phyloP scores from a whole-genome alignment of 2,888 invertebrate species.

The Callyntrura guangdongensis region DNA sequence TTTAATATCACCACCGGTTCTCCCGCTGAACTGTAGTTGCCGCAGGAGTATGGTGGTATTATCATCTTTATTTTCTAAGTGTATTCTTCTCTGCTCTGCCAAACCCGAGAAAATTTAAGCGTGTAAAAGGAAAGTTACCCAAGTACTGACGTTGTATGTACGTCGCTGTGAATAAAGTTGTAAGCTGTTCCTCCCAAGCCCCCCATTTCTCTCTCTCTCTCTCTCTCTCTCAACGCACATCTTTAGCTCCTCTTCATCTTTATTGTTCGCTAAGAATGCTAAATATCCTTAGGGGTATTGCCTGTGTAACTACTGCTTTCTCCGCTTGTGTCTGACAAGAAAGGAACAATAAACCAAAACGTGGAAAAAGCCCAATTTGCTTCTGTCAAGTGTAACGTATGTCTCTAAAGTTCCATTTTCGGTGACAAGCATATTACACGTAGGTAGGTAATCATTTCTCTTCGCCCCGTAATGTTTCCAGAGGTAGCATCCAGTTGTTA shows the following conservation, averaged over 20 bases:
- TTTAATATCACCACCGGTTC: constrained; percentile 32
- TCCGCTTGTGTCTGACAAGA: not conserved
- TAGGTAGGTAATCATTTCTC: not conserved
- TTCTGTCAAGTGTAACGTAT: constrained; percentile 6
- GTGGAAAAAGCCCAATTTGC: not conserved
- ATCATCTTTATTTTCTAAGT: constrained; percentile 23
- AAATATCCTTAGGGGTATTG: constrained; percentile 47
- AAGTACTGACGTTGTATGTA: not conserved
- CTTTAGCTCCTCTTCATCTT: not conserved
- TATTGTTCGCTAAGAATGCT: constrained; percentile 29
- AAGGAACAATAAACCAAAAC: constrained; percentile 6
- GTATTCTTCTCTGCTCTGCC: constrained; percentile 13
- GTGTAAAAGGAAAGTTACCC: not conserved
- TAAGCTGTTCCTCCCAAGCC: too few relatives aligned
- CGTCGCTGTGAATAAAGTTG: too few relatives aligned
- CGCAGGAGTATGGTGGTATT: not conserved
- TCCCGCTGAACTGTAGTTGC: constrained; percentile 7
- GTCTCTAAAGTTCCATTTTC: not conserved
- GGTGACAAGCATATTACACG: constrained; percentile 10
- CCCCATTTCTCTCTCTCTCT: too few relatives aligned
- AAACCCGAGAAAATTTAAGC: constrained; percentile 8
- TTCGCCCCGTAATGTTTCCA: too few relatives aligned
- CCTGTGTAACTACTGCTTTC: constrained; percentile 1
- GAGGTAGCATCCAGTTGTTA: not conserved
- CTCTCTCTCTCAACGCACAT: too few relatives aligned